These are phyloP conservation scores for Silurus glanis DNA, from an alignment of 2,113 vertebrate genomes.

Conservation along the genomic window DNA sequence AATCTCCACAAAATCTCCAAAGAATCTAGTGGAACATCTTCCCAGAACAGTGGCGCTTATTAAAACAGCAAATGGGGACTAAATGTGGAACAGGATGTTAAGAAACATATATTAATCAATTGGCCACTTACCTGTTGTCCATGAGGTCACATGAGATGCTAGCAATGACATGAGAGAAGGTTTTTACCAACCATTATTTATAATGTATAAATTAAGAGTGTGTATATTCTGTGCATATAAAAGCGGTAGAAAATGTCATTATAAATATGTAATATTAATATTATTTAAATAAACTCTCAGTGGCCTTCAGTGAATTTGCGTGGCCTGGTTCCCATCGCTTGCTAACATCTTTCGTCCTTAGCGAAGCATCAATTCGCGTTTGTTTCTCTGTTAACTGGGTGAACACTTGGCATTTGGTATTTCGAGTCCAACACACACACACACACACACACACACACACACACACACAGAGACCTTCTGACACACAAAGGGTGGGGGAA, in stretches of 20 bases:
- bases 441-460: slow-evolving; percentile 25
- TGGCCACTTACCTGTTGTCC: no score
- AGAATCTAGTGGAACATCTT: no score
- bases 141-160: not conserved
- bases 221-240: not conserved
- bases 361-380: slow-evolving; percentile 34
- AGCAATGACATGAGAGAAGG: not conserved
- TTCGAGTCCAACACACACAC: slow-evolving; percentile 61
- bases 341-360: not conserved
- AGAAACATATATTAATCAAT: no score
- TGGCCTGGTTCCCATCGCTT: not conserved
- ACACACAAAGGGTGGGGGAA: not conserved
- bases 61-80: no score
- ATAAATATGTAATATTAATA: not conserved
- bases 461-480: slow-evolving; percentile 11
- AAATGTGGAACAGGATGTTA: no score
- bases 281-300: not conserved
- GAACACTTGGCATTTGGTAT: slow-evolving; percentile 64
- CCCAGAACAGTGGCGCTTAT: no score
- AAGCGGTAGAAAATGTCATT: not conserved
- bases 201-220: no score
- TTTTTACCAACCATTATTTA: no score
- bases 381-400: slow-evolving; percentile 53
- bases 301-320: not conserved
- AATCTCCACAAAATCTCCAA: no score